phyloP scores from a whole-genome alignment of 2,888 invertebrate genomes.

The Agapostemon virescens region DNA sequence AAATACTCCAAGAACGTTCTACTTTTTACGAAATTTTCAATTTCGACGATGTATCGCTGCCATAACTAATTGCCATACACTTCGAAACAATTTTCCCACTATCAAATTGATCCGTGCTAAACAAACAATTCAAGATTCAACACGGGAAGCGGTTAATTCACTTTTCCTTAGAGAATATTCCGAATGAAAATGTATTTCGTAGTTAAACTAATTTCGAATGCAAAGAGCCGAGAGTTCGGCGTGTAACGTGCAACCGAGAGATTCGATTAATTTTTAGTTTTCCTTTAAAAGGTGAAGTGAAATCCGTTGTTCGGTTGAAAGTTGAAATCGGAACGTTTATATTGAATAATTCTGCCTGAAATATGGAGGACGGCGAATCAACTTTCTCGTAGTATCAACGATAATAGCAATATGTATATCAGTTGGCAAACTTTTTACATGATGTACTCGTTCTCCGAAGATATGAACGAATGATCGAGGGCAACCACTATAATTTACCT shows the following conservation, averaged over 20 bases:
- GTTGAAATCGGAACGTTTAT: not conserved
- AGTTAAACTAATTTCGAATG: not conserved
- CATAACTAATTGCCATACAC: not conserved
- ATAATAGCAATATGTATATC: not conserved
- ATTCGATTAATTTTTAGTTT: not conserved
- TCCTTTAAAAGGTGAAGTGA: not conserved
- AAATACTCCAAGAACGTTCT: not conserved
- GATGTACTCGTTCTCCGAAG: not conserved
- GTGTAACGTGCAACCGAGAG: not conserved
- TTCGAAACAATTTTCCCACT: not conserved
- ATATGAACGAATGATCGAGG: slow-evolving; percentile 2
- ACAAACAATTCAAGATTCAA: not conserved
- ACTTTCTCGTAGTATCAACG: not conserved
- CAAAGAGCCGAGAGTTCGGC: not conserved
- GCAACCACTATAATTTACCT: slow-evolving; percentile 3
- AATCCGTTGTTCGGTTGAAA: not conserved
- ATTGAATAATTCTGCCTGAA: not conserved
- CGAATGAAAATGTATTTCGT: not conserved
- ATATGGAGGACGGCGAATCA: not conserved
- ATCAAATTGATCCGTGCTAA: not conserved
- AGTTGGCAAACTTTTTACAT: not conserved
- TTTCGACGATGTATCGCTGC: too few relatives aligned
- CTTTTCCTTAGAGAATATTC: not conserved
- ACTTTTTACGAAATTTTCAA: not conserved
- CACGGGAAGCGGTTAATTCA: too few relatives aligned